Base-by-base conservation (phyloP, 1,140 invertebrate genomes). In the Trichonephila clavipes region DNA sequence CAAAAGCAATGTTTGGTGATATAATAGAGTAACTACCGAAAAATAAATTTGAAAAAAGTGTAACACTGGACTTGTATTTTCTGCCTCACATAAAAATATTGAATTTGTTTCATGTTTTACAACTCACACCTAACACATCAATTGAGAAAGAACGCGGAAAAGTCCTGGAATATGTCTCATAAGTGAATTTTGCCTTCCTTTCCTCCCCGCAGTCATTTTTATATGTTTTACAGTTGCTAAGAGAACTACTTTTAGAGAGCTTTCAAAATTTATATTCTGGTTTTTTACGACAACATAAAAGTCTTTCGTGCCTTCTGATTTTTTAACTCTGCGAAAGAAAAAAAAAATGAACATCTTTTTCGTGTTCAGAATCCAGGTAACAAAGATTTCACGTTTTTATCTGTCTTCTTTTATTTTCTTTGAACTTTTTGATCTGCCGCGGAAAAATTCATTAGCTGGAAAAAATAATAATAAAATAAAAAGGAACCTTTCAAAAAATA, bases 181-280 rank as follows among this genome's bases (percentile, higher is more conserved):
- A 77, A 77, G 28, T 19, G 69, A 77, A 28, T 77, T 77, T 77
- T 77, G 28, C 12, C 10, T 28, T 34, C 16, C 24, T 40, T 77
- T 72, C 34, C 28, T 34, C 28, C 28, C 14, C 28, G 51, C 5
- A n/a, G 10, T 69, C 66, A 69, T 69, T 77, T 34, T 77, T 77
- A 40, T 77, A 77, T 40, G 69, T 77, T 77, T 77, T 77, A 34
- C 69, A 77, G 14, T 77, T 28, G 2, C 28, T 34, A 40, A 77
- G 69, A 77, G 28, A 77, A 77, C 28, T 77, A 34, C 69, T 77
- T 77, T 77, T 77, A 77, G 34, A 40, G 34, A 40, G 12, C 14
- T 77, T 28, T 77, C 28, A 77, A 34, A 77, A 77, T 77, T 77
- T 77, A 77, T 77, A 77, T 77, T 77, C 28, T 28, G 69, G 28